A percentile compares a stretch with the other conserved stretches of the same genome.
Evolutionary conservation across 2,888 invertebrate species (phyloP).

Genomic region (Margaritifera margaritifera): DNA sequence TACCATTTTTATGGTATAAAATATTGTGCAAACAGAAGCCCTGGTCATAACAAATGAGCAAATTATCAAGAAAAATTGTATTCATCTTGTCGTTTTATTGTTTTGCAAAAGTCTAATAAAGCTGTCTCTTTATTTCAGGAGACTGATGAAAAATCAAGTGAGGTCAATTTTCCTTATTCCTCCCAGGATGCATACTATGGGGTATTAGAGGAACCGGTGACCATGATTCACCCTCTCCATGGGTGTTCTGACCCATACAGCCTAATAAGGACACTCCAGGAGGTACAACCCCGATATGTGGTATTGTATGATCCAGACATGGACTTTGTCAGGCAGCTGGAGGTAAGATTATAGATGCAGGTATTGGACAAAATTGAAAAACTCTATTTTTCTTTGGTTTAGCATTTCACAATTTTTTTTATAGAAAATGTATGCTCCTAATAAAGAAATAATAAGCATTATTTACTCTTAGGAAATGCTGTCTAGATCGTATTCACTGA

Average conservation of each 20-base stretch:
- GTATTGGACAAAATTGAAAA: not conserved
- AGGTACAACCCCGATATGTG: conserved; percentile 84
- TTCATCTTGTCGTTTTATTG: too few relatives aligned
- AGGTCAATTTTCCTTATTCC: conserved; percentile 18
- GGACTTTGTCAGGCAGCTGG: conserved; percentile 89
- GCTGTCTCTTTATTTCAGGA: too few relatives aligned
- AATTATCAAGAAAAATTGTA: not conserved
- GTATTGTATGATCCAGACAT: conserved; percentile 93
- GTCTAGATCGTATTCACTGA: too few relatives aligned
- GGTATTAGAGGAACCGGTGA: conserved; percentile 61
- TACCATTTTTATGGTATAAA: too few relatives aligned
- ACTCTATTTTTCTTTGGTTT: not conserved
- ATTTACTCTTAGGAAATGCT: too few relatives aligned
- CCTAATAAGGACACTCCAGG: conserved; percentile 81
- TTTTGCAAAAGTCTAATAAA: too few relatives aligned
- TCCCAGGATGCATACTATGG: conserved; percentile 65
- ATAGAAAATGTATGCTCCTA: too few relatives aligned
- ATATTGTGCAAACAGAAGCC: not conserved
- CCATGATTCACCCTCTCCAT: conserved; percentile 71
- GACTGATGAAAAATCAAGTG: not conserved
- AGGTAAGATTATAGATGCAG: conserved; percentile 75
- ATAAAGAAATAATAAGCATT: too few relatives aligned
- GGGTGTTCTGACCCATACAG: conserved; percentile 77
- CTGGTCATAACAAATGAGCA: not conserved
- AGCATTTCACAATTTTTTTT: too few relatives aligned